Evolutionary conservation across 2,797 vertebrate species (phyloP), one percentile per base, ranked within the genome.

Genomic region (Coregonus suidteri): DNA sequence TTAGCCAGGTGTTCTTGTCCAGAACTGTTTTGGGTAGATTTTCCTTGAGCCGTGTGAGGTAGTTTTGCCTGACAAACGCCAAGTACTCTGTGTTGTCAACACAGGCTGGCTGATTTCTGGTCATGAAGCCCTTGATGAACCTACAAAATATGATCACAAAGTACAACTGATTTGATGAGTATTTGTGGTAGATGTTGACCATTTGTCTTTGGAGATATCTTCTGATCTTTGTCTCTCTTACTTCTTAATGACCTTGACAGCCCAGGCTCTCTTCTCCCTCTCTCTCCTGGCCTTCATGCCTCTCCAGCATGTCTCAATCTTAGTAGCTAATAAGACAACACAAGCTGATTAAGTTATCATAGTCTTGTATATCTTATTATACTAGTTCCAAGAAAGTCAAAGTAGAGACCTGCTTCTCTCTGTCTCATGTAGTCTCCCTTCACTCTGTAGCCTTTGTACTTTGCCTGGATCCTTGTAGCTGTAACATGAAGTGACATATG

Each of bases 401-500:
- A 51, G 2, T 6, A 2, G 53, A 64, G 37, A 98, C 98, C 98
- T 84, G 98, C 97, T 73, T 93, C 91, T 84, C 80, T 96, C 87
- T 96, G 96, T 85, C 88, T 96, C 86, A 85, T 18, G 69, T 91
- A 99, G 0, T 88, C 90, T 73, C 91, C 95, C 84, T 95, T 96
- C 77, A 93, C 95, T 0, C 94, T 88, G 87, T 96, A 96, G 75
- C 96, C 95, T 93, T 95, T 98, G 73, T 98, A 99, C 64, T 95
- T 98, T 87, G 97, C 97, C 87, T 99, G 98, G 81, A 98, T 97
- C 80, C 93, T 95, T 1, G 97, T 96, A 76, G 96, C 98, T 99
- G 83, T 54, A 83, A 84, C 37, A 64, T 66, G 73, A 72, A 25
- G 68, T 41, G 67, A 35, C 71, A 54, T 15, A n/a, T 6, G 1